These are phyloP conservation scores for Melipona bicolor DNA, from an alignment of 2,888 invertebrate species.

Conservation along the genomic window DNA sequence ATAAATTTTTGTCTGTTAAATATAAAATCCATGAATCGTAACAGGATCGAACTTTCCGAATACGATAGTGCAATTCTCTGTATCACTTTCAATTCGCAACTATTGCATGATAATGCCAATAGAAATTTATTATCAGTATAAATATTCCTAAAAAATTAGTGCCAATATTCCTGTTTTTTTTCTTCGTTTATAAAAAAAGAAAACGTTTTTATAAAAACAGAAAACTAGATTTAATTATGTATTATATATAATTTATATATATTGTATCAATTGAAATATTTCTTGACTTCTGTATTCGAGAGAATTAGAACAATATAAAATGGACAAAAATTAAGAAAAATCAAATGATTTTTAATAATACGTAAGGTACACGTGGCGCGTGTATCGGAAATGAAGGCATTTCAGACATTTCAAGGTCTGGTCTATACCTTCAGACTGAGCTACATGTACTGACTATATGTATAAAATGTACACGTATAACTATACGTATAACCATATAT, in stretches of 20 bases:
- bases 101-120: too few relatives aligned
- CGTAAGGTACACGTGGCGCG: not conserved
- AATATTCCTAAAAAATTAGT: too few relatives aligned
- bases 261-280: not conserved
- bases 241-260: not conserved
- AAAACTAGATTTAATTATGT: not conserved
- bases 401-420: not conserved
- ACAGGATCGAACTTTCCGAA: too few relatives aligned
- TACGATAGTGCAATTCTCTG: too few relatives aligned
- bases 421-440: not conserved
- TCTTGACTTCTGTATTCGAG: not conserved
- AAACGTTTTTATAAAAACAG: not conserved
- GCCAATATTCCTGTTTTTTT: not conserved
- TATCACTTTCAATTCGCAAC: too few relatives aligned
- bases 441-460: not conserved
- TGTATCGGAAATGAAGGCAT: not conserved
- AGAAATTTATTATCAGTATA: too few relatives aligned
- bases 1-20: not conserved
- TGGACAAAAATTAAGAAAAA: not conserved
- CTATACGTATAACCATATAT: too few relatives aligned
- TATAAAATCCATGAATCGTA: too few relatives aligned
- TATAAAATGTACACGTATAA: not conserved
- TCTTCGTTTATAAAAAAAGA: too few relatives aligned
- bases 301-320: not conserved
- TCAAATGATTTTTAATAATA: not conserved